Conservation (phyloP, 2,888 invertebrate genomes). For the Dugesia japonica region DNA sequence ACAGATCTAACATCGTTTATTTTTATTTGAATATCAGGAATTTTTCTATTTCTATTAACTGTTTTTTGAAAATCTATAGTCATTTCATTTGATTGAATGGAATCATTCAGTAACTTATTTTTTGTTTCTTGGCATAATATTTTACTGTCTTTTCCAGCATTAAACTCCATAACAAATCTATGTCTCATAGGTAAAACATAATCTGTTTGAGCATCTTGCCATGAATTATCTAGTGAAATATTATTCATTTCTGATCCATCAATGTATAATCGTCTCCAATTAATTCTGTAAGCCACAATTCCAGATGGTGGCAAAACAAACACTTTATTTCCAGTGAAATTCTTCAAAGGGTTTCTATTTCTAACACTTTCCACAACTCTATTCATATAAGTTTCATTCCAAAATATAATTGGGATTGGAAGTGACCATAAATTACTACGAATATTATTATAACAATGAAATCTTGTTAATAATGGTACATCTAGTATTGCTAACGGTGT, state of each 20-base stretch:
- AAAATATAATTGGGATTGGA: background rate
- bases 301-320: background rate
- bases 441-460: background rate
- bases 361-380: background rate
- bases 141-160: background rate
- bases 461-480: background rate
- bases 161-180: background rate
- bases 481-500: background rate
- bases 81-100: background rate
- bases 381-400: background rate
- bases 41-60: background rate
- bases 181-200: background rate
- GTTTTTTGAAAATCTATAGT: background rate
- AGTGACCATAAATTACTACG: conserved; percentile 8
- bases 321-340: background rate
- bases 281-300: background rate
- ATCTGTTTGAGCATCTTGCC: background rate
- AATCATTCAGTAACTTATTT: background rate
- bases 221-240: background rate
- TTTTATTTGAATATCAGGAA: background rate
- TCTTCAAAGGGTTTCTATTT: background rate
- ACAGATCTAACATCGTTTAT: background rate
- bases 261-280: background rate
- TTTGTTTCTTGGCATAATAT: background rate
- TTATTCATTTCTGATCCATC: background rate